These are phyloP conservation scores for Coregonus suidteri DNA, from an alignment of 2,797 vertebrate genomes.

Conservation along the genomic window DNA sequence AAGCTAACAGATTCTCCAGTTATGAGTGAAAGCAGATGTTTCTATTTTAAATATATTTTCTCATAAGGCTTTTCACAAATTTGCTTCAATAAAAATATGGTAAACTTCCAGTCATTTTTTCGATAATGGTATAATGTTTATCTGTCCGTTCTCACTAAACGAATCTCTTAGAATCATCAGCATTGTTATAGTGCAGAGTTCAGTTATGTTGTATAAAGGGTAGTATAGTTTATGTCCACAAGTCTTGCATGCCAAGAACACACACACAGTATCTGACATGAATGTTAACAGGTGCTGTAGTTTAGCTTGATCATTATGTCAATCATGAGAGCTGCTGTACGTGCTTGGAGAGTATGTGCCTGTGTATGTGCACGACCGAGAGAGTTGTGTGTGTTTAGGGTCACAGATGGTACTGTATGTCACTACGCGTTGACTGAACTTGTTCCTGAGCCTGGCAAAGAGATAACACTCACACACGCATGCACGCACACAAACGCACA, in stretches of 20 bases:
- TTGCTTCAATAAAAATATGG: conserved; percentile 47
- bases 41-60: conserved; percentile 35
- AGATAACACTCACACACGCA: background rate
- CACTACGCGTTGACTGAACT: background rate
- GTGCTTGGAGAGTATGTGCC: background rate
- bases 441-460: background rate
- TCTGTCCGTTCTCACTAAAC: conserved; percentile 60
- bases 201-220: conserved; percentile 37
- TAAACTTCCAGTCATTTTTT: conserved; percentile 50
- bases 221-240: conserved; percentile 40
- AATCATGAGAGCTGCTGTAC: conserved; percentile 24
- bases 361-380: background rate
- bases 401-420: background rate
- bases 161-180: conserved; percentile 50
- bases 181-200: conserved; percentile 51
- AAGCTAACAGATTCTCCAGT: conserved; percentile 46
- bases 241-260: conserved; percentile 34
- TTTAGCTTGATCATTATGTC: conserved; percentile 43
- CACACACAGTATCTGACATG: conserved; percentile 41
- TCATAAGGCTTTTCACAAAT: conserved; percentile 50
- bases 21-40: conserved; percentile 56
- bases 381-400: background rate
- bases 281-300: conserved; percentile 54
- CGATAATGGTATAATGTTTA: conserved; percentile 50
- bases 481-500: background rate